Base-by-base conservation (phyloP, 2,888 invertebrate genomes). In the Caenorhabditis sulstoni region DNA sequence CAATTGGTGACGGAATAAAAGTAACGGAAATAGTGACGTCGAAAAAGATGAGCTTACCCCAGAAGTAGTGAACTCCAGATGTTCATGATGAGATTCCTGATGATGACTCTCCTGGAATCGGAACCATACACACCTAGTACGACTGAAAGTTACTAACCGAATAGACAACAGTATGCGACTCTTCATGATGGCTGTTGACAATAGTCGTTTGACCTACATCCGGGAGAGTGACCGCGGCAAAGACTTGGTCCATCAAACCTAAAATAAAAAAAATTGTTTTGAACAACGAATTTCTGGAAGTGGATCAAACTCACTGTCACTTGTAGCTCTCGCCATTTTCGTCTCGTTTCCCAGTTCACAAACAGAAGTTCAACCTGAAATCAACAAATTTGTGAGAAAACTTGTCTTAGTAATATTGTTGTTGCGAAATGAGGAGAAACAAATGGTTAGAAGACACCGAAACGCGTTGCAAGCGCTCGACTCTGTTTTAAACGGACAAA, bases 241-340 rank as follows among this genome's bases (percentile, higher is more conserved):
- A 76, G 9, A 76, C 67, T 20, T 62, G 57, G 52, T 76, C 75
- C 62, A 76, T 64, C 58, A 73, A 52, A 65, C 73, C 73, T 71
- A n/a, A 45, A 61, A 41, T 14, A n/a, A n/a, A n/a, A n/a, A n/a
- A n/a, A n/a, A n/a, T n/a, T n/a, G n/a, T n/a, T n/a, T n/a, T n/a
- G n/a, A n/a, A n/a, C n/a, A n/a, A n/a, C n/a, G n/a, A n/a, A n/a
- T n/a, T n/a, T n/a, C 7, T 29, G 20, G 8, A n/a, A 8, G 8
- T 29, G 18, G 8, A 45, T 16, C 5, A 1, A 23, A 44, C 37
- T 64, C 55, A 64, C 64, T 73, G 49, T 62, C 61, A 23, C 29
- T 58, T 49, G 57, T 64, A 4, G 20, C 29, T 39, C 7, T 44
- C 53, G 57, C 39, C 73, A 64, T 73, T 37, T 45, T 61, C 29